Conservation (phyloP, 2,113 vertebrate genomes). For the Carassius gibelio region DNA sequence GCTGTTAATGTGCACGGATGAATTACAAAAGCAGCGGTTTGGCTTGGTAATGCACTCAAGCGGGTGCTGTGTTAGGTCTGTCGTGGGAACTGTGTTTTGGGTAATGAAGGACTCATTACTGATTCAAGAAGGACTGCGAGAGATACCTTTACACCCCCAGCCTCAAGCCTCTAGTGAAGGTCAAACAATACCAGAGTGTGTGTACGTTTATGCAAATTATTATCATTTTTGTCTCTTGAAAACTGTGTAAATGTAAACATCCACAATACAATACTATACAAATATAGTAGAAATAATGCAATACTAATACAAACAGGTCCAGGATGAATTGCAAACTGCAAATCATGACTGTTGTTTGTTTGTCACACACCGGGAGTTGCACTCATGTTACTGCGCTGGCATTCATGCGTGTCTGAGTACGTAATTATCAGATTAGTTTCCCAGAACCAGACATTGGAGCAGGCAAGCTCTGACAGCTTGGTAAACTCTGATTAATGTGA, state of each 20-base stretch:
- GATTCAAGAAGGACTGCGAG: slow-evolving; percentile 75
- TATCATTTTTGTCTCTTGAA: not conserved
- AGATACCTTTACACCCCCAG: slow-evolving; percentile 73
- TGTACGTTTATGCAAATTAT: slow-evolving; percentile 16
- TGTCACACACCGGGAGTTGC: slow-evolving; percentile 8
- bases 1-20: slow-evolving; percentile 42
- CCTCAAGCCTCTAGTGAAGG: slow-evolving; percentile 53
- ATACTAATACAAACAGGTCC: not conserved
- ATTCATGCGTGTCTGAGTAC: slow-evolving; percentile 49
- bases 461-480: slow-evolving; percentile 50
- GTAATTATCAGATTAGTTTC: slow-evolving; percentile 56
- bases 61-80: slow-evolving; percentile 46
- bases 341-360: not conserved
- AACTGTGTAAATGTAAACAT: not conserved
- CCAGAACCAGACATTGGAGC: slow-evolving; percentile 42
- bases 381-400: slow-evolving; percentile 44
- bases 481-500: slow-evolving; percentile 54
- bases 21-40: slow-evolving; percentile 34
- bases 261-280: not conserved
- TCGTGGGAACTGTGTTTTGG: slow-evolving; percentile 67
- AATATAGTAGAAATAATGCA: too few relatives aligned
- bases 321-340: slow-evolving; percentile 8
- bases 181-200: slow-evolving; percentile 45
- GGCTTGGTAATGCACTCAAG: not conserved
- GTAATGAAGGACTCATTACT: slow-evolving; percentile 79